Base-by-base conservation (phyloP, 2,888 invertebrate species). In the Tridacna gigas region DNA sequence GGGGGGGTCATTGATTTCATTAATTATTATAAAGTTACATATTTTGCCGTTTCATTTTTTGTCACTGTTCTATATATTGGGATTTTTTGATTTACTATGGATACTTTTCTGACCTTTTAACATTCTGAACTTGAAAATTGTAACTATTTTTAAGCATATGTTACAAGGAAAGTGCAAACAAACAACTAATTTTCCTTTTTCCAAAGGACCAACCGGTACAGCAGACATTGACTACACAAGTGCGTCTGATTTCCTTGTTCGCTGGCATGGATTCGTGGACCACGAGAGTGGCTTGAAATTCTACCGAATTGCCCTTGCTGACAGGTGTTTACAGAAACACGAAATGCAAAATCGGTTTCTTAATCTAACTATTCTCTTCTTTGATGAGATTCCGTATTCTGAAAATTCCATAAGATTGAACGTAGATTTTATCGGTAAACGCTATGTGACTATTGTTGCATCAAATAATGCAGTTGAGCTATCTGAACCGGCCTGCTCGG, bases 381-480 rank as follows among this genome's bases (percentile, higher is more conserved):
- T 48, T 51, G 67, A 48, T 3, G 69, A 78, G 37, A 71, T 79
- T 12, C 51, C 61, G 3, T 74, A 47, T 22, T 51, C 71, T 3
- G 78, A 84, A 63, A 60, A 74, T 4, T 79, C 84, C 1, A 12
- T 80, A 22, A 18, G 67, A 26, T 11, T 86, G 3, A 22, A 45
- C 1, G 77, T 81, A 12, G 82, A 69, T 56, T 80, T 77, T 37
- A 77, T 82, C 20, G 86, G 86, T 5, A 79, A 75, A 66, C 69
- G 51, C 45, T 80, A 28, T 37, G 65, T 75, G 5, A 71, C 89
- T 4, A 82, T 91, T 20, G 81, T 91, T 12, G 92, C 92, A 11
- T 86, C 85, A 48, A 92, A 92, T 78, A 86, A 89, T 74, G 92
- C 91, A 2, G 66, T 91, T 79, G 86, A 84, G 60, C 85, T 91